A percentile compares a stretch with the other conserved stretches of the same genome.
Conservation (phyloP, 2,888 invertebrate species). For the Brachyptera risi region DNA sequence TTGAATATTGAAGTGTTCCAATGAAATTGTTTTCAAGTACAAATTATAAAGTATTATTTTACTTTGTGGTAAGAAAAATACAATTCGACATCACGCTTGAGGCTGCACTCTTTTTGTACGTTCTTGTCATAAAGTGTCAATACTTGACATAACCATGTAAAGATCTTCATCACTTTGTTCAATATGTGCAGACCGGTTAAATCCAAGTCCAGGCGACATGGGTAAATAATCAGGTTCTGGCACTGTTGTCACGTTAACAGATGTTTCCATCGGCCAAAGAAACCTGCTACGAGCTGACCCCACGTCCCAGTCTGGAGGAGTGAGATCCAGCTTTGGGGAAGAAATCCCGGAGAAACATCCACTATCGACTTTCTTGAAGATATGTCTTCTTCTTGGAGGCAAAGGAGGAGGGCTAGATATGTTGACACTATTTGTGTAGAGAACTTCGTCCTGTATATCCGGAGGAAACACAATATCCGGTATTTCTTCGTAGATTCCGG, state of each 20-base stretch:
- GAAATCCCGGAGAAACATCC: background rate
- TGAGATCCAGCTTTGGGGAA: background rate
- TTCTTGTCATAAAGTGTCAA: constrained; percentile 21
- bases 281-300: background rate
- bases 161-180: constrained; percentile 30
- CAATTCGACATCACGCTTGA: too few relatives aligned
- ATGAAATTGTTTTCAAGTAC: too few relatives aligned
- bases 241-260: background rate
- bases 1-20: too few relatives aligned
- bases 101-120: too few relatives aligned
- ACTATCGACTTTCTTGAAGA: background rate
- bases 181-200: background rate
- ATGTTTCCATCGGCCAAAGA: background rate
- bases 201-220: constrained; percentile 31
- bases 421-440: background rate
- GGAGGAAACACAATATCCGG: constrained; percentile 44
- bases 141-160: constrained; percentile 37
- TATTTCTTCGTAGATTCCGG: constrained; percentile 68
- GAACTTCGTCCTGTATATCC: background rate
- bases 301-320: background rate
- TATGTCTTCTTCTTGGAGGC: constrained; percentile 30
- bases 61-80: too few relatives aligned
- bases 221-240: constrained; percentile 33
- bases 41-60: too few relatives aligned
- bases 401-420: constrained; percentile 31